Conservation (phyloP, 2,113 vertebrate genomes). For the Scytalopus superciliaris region DNA sequence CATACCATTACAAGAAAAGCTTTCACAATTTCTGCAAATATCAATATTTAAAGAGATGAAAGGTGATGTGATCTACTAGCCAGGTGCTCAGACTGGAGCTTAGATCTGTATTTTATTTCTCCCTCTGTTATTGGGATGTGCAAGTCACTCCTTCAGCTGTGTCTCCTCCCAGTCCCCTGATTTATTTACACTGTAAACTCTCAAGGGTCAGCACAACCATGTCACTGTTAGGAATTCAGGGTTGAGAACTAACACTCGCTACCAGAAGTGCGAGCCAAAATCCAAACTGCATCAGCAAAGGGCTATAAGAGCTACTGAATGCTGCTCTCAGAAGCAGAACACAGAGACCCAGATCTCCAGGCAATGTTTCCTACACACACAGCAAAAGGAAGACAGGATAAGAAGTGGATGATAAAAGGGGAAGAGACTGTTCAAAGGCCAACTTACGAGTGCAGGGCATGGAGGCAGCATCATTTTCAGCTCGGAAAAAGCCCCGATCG, state of each 20-base stretch:
- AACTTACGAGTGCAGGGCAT: slow-evolving; percentile 96
- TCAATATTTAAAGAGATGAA: not conserved
- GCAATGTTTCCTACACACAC: not conserved
- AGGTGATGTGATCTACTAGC: not conserved
- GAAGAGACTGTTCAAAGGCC: not conserved
- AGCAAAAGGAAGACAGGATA: not conserved
- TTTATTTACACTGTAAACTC: not conserved
- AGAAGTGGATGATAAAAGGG: not conserved
- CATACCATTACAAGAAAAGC: not conserved
- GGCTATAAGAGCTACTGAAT: not conserved
- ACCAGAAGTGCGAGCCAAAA: not conserved
- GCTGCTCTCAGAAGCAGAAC: not conserved
- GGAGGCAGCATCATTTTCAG: slow-evolving; percentile 89
- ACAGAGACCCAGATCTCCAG: not conserved
- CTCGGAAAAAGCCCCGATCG: slow-evolving; percentile 92
- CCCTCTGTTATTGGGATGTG: not conserved
- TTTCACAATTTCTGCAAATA: not conserved
- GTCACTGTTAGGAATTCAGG: not conserved
- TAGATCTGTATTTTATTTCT: not conserved
- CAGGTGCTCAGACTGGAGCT: not conserved
- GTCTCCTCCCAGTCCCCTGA: not conserved
- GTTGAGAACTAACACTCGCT: not conserved
- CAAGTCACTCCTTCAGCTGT: not conserved
- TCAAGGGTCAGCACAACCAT: not conserved
- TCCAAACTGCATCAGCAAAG: not conserved